Evolutionary conservation across 2,888 invertebrate species (phyloP), one percentile per base, ranked within the genome.

Genomic region (Cybosia mesomella): DNA sequence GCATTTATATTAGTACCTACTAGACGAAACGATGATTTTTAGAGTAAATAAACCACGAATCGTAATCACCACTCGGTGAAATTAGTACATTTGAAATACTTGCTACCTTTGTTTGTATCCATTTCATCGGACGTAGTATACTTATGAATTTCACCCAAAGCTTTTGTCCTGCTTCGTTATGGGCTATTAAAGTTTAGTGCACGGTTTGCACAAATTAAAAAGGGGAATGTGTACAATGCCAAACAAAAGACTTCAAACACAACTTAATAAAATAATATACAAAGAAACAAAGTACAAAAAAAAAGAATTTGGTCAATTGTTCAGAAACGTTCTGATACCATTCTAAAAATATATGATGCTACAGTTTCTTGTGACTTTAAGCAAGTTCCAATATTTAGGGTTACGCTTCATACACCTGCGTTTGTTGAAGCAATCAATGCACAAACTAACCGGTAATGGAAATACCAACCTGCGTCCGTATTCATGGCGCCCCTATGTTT

Each of bases 391-490:
- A 53, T 18, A 22, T 28, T 34, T 0, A 18, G 24, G 11, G 24
- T 53, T 22, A 63, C 18, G 15, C 32, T 24, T 32, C 2, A n/a
- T 57, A 28, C 11, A 4, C 11, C 7, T 28, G 32, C 64, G 36
- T 57, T 28, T 24, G 55, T 72, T 67, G 62, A 67, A 72, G 71
- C 72, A 82, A 76, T 79, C 79, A 77, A 80, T 70, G 58, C 70
- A 63, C 39, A 70, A 60, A 64, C 18, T 81, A 70, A 43, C 68
- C 76, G 67, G 68, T 71, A 80, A 78, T 82, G 79, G 83, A 81
- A 84, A 83, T 81, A 81, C 77, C 82, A 77, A 74, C 72, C 74
- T 68, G 72, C 67, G 77, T 78, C 74, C 75, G 81, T 83, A 82
- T 82, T 80, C 80, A 86, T 83, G 84, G 78, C 76, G 74, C 78